phyloP scores from a whole-genome alignment of 2,113 vertebrate genomes.

The Nasalis larvatus region DNA sequence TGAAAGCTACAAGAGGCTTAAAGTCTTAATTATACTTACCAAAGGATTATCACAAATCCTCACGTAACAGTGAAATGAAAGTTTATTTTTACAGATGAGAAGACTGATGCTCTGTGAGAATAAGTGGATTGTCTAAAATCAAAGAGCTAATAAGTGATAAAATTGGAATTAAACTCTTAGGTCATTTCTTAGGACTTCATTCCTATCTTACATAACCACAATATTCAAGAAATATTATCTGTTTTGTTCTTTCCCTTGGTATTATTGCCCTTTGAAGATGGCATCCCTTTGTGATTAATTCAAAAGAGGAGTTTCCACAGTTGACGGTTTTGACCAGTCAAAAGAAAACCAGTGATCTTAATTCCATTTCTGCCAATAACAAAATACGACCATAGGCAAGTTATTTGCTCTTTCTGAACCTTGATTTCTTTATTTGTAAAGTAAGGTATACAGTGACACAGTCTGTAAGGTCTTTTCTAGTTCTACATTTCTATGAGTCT shows the following conservation, averaged over 20 bases:
- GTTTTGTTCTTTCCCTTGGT: background rate
- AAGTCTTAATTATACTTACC: background rate
- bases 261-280: background rate
- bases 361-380: background rate
- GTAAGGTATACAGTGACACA: background rate
- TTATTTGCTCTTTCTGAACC: background rate
- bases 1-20: background rate
- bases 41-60: background rate
- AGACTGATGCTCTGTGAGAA: background rate
- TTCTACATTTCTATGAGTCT: background rate
- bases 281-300: background rate
- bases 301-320: background rate
- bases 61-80: background rate
- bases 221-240: background rate
- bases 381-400: background rate
- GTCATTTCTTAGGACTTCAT: background rate
- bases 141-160: background rate
- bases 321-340: background rate
- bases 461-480: background rate
- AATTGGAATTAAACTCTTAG: background rate
- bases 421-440: background rate
- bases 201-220: background rate
- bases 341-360: background rate
- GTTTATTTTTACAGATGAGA: background rate
- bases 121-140: background rate